phyloP scores from a whole-genome alignment of 1,140 invertebrate species.

The Camponotus vicinus region DNA sequence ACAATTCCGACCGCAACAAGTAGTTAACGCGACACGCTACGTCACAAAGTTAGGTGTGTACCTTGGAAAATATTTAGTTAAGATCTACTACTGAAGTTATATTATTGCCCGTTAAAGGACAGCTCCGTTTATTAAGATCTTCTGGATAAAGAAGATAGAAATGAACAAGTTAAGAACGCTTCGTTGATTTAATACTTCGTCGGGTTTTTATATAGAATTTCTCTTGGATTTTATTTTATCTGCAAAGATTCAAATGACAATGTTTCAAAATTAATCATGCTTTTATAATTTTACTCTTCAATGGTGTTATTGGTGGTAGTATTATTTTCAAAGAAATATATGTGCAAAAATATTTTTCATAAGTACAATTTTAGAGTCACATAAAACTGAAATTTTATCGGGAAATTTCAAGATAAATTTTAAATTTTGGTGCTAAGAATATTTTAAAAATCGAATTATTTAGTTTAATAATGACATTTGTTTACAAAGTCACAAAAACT shows the following conservation, averaged over 20 bases:
- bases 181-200: not conserved
- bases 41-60: not conserved
- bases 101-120: not conserved
- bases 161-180: not conserved
- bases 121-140: not conserved
- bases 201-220: not conserved
- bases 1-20: conserved; percentile 52
- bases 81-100: not conserved
- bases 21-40: conserved; percentile 37
- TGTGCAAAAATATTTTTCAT: not conserved
- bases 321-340: not conserved
- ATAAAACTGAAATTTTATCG: not conserved
- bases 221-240: not conserved
- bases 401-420: not conserved
- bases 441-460: not conserved
- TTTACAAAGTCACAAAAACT: not conserved
- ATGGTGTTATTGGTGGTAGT: too few species aligned
- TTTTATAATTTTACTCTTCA: not conserved
- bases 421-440: not conserved
- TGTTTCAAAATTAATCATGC: not conserved
- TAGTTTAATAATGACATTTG: not conserved
- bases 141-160: not conserved
- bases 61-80: conserved; percentile 25
- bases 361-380: conserved; percentile 1
- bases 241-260: not conserved